A percentile compares a stretch with the other conserved stretches of the same genome.
phyloP scores from a whole-genome alignment of 2,113 vertebrate species.

The Ivindomyrus marchei region DNA sequence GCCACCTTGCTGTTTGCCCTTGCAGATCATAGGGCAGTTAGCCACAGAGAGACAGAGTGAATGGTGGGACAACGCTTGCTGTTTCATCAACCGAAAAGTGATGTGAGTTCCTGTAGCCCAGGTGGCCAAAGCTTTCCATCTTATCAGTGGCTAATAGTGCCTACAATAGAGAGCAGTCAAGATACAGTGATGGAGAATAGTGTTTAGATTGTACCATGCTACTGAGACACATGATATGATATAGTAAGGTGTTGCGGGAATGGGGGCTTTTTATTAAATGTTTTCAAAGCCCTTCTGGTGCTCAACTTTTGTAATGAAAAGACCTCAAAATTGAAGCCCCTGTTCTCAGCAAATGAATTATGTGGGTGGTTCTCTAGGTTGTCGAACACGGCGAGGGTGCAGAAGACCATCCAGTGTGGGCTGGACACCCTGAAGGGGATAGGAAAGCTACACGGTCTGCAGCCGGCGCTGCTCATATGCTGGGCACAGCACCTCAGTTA shows the following conservation, averaged over 20 bases:
- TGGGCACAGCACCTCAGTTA: constrained; percentile 84
- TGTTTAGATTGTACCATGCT: neutral
- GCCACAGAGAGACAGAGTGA: constrained; percentile 77
- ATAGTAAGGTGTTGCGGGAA: neutral
- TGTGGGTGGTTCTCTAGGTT: constrained; percentile 53
- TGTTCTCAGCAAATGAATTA: neutral
- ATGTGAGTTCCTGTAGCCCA: constrained; percentile 64
- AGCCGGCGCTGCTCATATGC: constrained; percentile 79
- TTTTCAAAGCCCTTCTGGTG: neutral
- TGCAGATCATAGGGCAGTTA: constrained; percentile 77
- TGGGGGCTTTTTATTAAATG: neutral
- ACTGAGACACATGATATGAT: neutral
- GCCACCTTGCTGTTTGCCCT: constrained; percentile 74
- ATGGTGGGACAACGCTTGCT: constrained; percentile 89
- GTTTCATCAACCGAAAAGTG: constrained; percentile 77
- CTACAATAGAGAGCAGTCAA: neutral
- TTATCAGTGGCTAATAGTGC: neutral
- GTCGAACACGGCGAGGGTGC: constrained; percentile 75
- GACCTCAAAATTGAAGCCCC: neutral
- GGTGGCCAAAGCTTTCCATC: neutral
- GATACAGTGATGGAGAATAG: neutral
- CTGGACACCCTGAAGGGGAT: constrained; percentile 66
- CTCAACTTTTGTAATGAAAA: neutral
- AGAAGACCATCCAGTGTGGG: constrained; percentile 81
- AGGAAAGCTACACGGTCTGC: constrained; percentile 84